Percentiles rank a stretch among this genome's conserved stretches.
These are phyloP conservation scores for Cistogaster globosa DNA, from an alignment of 2,888 invertebrate genomes.

Conservation along the genomic window DNA sequence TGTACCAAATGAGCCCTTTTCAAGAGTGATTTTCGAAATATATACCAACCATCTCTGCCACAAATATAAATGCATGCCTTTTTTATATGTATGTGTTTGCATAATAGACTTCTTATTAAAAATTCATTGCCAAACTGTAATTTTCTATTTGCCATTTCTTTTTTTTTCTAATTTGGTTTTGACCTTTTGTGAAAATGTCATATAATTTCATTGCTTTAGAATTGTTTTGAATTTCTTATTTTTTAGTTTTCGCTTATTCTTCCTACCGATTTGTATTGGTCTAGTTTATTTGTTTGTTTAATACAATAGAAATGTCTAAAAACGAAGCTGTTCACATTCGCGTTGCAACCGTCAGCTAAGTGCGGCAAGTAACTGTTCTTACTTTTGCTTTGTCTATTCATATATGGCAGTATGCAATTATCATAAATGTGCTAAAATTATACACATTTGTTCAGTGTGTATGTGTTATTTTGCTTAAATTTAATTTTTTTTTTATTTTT, in stretches of 20 bases:
- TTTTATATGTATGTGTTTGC: not conserved
- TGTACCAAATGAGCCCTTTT: no score
- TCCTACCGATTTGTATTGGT: conserved; percentile 30
- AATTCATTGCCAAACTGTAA: conserved; percentile 69
- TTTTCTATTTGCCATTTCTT: conserved; percentile 17
- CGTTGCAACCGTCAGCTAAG: conserved; percentile 4
- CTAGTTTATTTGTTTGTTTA: conserved; percentile 41
- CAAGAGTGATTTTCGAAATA: no score
- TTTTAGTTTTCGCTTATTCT: not conserved
- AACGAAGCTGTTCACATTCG: conserved; percentile 7
- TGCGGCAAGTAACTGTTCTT: conserved; percentile 55
- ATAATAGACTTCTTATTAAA: conserved; percentile 45
- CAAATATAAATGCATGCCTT: no score
- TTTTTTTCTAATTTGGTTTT: conserved; percentile 15
- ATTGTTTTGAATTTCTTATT: conserved; percentile 24
- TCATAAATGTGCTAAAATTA: conserved; percentile 71
- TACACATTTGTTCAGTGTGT: conserved; percentile 25
- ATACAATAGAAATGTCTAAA: conserved; percentile 64
- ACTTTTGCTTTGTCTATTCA: conserved; percentile 49
- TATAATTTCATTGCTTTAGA: conserved; percentile 61
- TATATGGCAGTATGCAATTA: conserved; percentile 70
- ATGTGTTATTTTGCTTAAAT: not conserved
- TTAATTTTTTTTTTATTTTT: conserved; percentile 58
- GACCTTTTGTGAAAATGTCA: conserved; percentile 54
- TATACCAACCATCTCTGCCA: no score